Percentiles rank a stretch among this genome's conserved stretches.
phyloP scores from a whole-genome alignment of 1,140 invertebrate genomes.

The Mizuhopecten yessoensis region DNA sequence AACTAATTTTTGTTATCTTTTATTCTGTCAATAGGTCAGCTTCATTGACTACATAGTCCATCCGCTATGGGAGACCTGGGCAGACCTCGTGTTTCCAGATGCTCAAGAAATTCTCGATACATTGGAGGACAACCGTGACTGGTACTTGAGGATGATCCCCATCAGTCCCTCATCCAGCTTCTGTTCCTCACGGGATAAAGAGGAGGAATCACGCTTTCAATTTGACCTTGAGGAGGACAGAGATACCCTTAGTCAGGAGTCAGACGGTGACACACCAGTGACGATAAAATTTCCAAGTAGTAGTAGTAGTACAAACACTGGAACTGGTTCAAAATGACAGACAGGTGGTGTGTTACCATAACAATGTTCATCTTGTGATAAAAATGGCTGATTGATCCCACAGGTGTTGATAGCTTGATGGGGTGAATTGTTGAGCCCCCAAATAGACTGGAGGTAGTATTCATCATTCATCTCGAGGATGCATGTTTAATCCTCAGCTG shows the following conservation, averaged over 20 bases:
- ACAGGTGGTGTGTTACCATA: not conserved
- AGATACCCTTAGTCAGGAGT: constrained; percentile 52
- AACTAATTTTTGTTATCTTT: constrained; percentile 6
- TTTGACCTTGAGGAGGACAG: constrained; percentile 78
- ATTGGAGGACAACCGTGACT: constrained; percentile 98
- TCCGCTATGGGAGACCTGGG: constrained; percentile 99
- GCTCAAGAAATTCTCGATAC: constrained; percentile 99
- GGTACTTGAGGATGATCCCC: constrained; percentile 91
- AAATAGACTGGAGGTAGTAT: not conserved
- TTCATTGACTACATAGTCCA: constrained; percentile 99
- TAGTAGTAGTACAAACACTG: not conserved
- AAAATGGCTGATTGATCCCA: constrained; percentile 20
- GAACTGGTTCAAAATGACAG: not conserved
- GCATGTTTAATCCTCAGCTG: constrained; percentile 7
- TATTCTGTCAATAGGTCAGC: constrained; percentile 89
- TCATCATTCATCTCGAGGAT: constrained; percentile 12
- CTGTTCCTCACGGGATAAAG: constrained; percentile 76
- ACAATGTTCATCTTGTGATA: constrained; percentile 32
- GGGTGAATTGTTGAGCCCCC: not conserved
- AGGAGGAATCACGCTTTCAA: constrained; percentile 78
- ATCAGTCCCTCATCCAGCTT: constrained; percentile 84
- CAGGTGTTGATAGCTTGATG: constrained; percentile 15
- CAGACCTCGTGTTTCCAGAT: constrained; percentile 98
- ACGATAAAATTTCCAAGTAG: constrained; percentile 47
- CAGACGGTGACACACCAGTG: constrained; percentile 44